A percentile compares a stretch with the other conserved stretches of the same genome.
These are phyloP conservation scores for Orestias chungarensis DNA, from an alignment of 2,797 vertebrate species.

Conservation along the genomic window DNA sequence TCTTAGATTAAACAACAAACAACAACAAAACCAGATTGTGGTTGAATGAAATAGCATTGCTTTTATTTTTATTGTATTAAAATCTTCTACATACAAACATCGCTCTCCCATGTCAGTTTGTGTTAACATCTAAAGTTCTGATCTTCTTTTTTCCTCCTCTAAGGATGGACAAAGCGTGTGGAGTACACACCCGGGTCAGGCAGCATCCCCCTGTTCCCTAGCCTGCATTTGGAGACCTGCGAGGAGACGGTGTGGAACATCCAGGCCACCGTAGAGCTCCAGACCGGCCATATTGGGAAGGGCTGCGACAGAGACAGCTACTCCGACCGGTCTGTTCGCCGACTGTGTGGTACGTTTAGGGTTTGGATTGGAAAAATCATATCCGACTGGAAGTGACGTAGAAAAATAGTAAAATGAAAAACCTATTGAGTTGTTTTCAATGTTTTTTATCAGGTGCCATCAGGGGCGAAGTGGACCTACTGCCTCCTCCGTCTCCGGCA, in stretches of 20 bases:
- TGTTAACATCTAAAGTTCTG: background rate
- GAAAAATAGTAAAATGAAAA: background rate
- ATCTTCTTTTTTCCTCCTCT: background rate
- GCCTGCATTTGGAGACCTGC: constrained; percentile 93
- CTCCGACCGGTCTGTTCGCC: constrained; percentile 92
- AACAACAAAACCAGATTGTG: background rate
- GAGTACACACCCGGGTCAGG: constrained; percentile 94
- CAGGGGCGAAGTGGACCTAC: constrained; percentile 92
- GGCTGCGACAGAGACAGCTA: constrained; percentile 98
- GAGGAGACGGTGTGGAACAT: constrained; percentile 97
- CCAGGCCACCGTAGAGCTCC: constrained; percentile 95
- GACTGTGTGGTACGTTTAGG: constrained; percentile 88
- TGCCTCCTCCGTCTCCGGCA: constrained; percentile 89
- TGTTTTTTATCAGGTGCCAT: constrained; percentile 84
- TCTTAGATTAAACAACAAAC: background rate
- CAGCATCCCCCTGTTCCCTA: constrained; percentile 92
- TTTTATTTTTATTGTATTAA: background rate
- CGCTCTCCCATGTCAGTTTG: too few relatives aligned
- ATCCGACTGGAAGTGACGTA: background rate
- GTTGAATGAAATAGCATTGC: constrained; percentile 5
- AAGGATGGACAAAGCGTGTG: constrained; percentile 96
- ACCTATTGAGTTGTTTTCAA: background rate
- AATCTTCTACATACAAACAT: too few relatives aligned
- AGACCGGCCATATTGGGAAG: constrained; percentile 97
- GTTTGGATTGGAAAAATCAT: background rate